Base-by-base conservation (phyloP, 2,113 vertebrate species). In the Cardinalis cardinalis region DNA sequence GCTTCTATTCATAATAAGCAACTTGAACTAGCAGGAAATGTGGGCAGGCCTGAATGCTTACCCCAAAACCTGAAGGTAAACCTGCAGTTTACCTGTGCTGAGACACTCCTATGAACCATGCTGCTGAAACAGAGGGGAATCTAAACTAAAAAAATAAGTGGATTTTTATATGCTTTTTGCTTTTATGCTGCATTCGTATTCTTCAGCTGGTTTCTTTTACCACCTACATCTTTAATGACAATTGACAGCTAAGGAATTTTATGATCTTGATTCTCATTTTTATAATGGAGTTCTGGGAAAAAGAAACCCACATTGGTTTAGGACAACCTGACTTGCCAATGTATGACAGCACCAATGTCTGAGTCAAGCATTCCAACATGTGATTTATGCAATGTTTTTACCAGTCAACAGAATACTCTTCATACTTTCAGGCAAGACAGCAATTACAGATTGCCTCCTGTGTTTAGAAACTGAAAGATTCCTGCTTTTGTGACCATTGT, bases 231-330 rank as follows among this genome's bases (percentile, higher is more conserved):
- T 72, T 53, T 84, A 94, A 95, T 46, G 70, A 77, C 52, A 90
- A 70, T 7, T 80, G 90, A 91, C 83, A 93, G 83, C 41, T 74
- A 56, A 81, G 58, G 44, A 94, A 60, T 81, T 86, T 94, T 82
- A 82, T 84, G 28, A 78, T 58, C 77, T 89, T 32, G 41, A 84
- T 51, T 73, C 36, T 65, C 43, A 59, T 73, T 86, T 90, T 82
- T 72, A 43, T 78, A 94, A 93, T 36, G 25, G 53, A 65, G 38
- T 84, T 81, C 34, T 58, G 15, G 18, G 44, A 60, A 38, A 23
- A 65, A 53, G 58, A 19, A 70, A 59, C 8, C 8, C 9, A 61
- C 36, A 63, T 36, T 59, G 65, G 4, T 91, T 72, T 52, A 32
- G 86, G 65, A 74, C 58, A 90, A 59, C 41, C 43, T 71, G 56